These are phyloP conservation scores for Conus canariensis DNA, from an alignment of 2,888 invertebrate genomes.

Conservation along the genomic window DNA sequence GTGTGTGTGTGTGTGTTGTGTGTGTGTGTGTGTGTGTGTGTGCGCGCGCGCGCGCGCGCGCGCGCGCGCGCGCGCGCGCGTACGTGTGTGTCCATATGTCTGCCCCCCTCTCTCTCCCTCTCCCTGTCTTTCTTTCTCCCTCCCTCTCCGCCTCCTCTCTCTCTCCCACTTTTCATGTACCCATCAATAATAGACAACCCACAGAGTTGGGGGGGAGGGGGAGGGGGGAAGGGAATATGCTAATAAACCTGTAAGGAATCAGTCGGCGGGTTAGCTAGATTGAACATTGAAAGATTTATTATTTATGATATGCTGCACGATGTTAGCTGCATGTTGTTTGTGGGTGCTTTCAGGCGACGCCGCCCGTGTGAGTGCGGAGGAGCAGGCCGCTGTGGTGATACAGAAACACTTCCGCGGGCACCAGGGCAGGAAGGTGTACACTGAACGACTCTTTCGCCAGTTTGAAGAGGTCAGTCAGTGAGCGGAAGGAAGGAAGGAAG, in stretches of 20 bases:
- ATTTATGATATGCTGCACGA: too few species aligned
- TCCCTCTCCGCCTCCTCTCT: not conserved
- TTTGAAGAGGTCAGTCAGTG: conserved; percentile 19
- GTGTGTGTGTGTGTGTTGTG: not conserved
- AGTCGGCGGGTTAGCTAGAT: too few species aligned
- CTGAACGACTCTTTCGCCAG: not conserved
- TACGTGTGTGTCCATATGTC: not conserved
- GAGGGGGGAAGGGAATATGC: too few species aligned
- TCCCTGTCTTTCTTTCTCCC: not conserved
- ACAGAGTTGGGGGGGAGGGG: too few species aligned
- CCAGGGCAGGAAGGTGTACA: conserved; percentile 12
- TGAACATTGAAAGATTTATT: too few species aligned
- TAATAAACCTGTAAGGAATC: too few species aligned
- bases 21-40: not conserved
- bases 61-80: too few species aligned
- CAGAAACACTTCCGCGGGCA: conserved; percentile 27
- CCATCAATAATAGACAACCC: too few species aligned
- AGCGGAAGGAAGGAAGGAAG: not conserved
- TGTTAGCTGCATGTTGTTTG: not conserved
- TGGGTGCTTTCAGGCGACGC: not conserved
- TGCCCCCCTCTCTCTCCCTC: not conserved
- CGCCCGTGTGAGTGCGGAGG: not conserved
- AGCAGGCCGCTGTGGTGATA: conserved; percentile 7
- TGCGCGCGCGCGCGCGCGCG: not conserved
- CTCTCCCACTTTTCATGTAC: not conserved